Evolutionary conservation across 1,140 invertebrate species (phyloP).

Genomic region (Leguminivora glycinivorella): DNA sequence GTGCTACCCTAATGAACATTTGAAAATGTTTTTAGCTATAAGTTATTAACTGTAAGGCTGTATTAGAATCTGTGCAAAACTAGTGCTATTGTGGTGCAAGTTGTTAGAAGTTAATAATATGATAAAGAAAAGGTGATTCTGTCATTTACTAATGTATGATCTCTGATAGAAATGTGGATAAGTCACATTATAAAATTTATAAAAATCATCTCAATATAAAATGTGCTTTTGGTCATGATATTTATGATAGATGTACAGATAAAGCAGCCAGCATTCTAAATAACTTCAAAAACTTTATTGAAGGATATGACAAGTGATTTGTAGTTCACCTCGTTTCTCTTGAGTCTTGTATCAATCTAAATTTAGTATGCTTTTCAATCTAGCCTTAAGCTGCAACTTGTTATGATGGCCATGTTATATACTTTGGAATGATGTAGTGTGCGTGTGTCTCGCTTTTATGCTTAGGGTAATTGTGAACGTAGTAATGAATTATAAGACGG

Average conservation of each 20-base stretch:
- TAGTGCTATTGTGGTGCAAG: neutral
- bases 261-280: neutral
- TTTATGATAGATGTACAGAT: neutral
- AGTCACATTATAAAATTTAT: neutral
- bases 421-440: neutral
- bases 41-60: constrained; percentile 52
- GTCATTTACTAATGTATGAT: constrained; percentile 9
- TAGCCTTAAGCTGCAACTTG: constrained; percentile 8
- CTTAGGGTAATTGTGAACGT: constrained; percentile 2
- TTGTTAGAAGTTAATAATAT: neutral
- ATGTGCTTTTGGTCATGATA: neutral
- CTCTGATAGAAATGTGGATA: neutral
- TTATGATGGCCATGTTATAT: neutral
- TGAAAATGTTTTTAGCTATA: constrained; percentile 35
- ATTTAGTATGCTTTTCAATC: constrained; percentile 7
- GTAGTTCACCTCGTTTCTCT: neutral
- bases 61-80: constrained; percentile 30
- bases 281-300: neutral
- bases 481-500: constrained; percentile 10
- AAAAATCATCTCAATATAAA: neutral
- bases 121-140: constrained; percentile 11
- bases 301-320: neutral
- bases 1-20: constrained; percentile 19
- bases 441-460: constrained; percentile 15
- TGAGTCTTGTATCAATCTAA: neutral